Evolutionary conservation across 2,888 invertebrate genomes (phyloP).

Genomic region (Diarsia brunnea): DNA sequence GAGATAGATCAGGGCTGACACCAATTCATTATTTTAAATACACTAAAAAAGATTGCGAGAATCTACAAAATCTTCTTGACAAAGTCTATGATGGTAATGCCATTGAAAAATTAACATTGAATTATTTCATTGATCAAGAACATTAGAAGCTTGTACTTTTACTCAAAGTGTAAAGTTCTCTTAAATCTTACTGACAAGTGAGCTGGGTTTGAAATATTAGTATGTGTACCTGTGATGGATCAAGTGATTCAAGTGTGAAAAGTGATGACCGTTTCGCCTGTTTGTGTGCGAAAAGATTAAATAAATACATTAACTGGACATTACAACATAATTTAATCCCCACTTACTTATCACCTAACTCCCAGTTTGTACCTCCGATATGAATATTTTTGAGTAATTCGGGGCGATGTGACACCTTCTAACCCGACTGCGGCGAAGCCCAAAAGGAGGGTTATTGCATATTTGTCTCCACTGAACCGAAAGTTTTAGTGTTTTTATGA

Average conservation of each 20-base stretch:
- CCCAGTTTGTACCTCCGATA: not conserved
- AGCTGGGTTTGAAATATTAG: not conserved
- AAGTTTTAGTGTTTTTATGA: not conserved
- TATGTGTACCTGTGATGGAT: not conserved
- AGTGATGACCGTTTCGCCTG: not conserved
- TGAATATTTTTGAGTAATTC: not conserved
- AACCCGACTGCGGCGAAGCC: too few species aligned
- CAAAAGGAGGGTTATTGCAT: too few species aligned
- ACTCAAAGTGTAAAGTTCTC: not conserved
- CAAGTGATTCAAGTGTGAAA: not conserved
- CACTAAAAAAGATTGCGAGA: not conserved
- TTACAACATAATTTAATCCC: too few species aligned
- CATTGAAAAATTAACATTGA: constrained; percentile 16
- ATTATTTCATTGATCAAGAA: constrained; percentile 10
- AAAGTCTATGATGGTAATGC: constrained; percentile 26
- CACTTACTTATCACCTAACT: too few species aligned
- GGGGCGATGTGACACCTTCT: not conserved
- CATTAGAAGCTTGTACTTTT: not conserved
- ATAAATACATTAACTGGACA: too few species aligned
- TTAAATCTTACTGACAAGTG: not conserved
- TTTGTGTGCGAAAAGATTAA: too few species aligned
- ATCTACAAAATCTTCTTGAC: constrained; percentile 17
- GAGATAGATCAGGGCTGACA: constrained; percentile 34
- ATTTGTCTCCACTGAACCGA: not conserved
- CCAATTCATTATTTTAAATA: constrained; percentile 36